Base-by-base conservation (phyloP, 2,888 invertebrate genomes). In the Trichopria drosophilae region DNA sequence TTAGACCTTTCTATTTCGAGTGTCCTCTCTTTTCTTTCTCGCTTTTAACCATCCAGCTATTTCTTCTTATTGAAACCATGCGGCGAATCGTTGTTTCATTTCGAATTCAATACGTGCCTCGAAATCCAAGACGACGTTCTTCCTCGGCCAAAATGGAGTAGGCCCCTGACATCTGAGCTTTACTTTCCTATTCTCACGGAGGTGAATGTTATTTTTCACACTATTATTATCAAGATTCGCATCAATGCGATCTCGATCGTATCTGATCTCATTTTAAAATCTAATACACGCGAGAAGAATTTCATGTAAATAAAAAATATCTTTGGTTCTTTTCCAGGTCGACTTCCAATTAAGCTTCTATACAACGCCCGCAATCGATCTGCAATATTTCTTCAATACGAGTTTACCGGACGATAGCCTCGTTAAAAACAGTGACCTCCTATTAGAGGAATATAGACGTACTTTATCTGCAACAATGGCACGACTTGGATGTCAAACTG, bases 261-360 rank as follows among this genome's bases (percentile, higher is more conserved):
- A n/a, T n/a, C n/a, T n/a, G n/a, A n/a, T n/a, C n/a, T n/a, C n/a
- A n/a, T n/a, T n/a, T n/a, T n/a, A n/a, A n/a, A n/a, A n/a, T n/a
- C n/a, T n/a, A n/a, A 24, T 24, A 10, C 10, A 9, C 10, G 24
- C 10, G 10, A 24, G 10, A 24, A 24, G 10, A 24, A 24, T 24
- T 6, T 24, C 24, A 24, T 24, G 24, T 24, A 24, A 24, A 24
- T 6, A 24, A 24, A 24, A 24, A 24, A 24, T 24, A 24, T 24
- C 16, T 28, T 15, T n/a, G 28, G 22, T 7, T 7, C 22, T 12
- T 32, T 75, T 76, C 1, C 63, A 79, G 79, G 76, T 79, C 40
- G 79, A 79, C 59, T 79, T 78, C 50, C 79, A 79, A 69, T 48
- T 78, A 53, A 69, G 72, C 40, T 47, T 66, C 24, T 79, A 75